Base-by-base conservation (phyloP, 2,797 vertebrate species). In the Lutra lutra region DNA sequence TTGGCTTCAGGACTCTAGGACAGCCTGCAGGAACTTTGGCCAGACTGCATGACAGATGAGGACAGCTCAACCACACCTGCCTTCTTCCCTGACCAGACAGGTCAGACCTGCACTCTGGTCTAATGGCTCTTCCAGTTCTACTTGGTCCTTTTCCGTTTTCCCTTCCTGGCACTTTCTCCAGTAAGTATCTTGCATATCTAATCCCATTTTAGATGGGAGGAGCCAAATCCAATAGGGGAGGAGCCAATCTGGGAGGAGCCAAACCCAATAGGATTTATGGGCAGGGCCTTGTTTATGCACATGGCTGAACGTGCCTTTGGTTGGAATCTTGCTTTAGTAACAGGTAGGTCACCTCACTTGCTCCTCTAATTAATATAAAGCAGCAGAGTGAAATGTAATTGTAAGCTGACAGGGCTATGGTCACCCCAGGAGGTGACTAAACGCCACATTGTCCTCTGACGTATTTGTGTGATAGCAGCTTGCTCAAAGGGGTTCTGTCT, bases 371-470 rank as follows among this genome's bases (percentile, higher is more conserved):
- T 97, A 96, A 62, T 10, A 78, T 92, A 79, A 92, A 97, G 75
- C 89, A 96, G 70, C 84, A 92, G 92, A 94, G 78, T 66, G 72
- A 96, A 96, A 60, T 35, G 17, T 97, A 25, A 90, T 98, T 48
- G 56, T 97, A 98, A 95, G 62, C 66, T 54, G 38, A 43, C 20
- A 86, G 35, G 58, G 25, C 13, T 60, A n/a, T 66, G 38, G 64
- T 56, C 58, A 29, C 25, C 2, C 27, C 56, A 10, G n/a, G 58
- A 93, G 89, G 89, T 83, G 95, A 86, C 95, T 97, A 98, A 98
- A 98, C 73, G 64, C 60, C 79, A 86, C 82, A 40, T 96, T 97
- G 95, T 97, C 94, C 96, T 98, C 97, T 97, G 73, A 96, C 95
- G 78, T 97, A 95, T 98, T 97, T 98, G 88, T 86, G 96, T n/a